Conservation (phyloP, 1,140 invertebrate species). For the Caenorhabditis latens region DNA sequence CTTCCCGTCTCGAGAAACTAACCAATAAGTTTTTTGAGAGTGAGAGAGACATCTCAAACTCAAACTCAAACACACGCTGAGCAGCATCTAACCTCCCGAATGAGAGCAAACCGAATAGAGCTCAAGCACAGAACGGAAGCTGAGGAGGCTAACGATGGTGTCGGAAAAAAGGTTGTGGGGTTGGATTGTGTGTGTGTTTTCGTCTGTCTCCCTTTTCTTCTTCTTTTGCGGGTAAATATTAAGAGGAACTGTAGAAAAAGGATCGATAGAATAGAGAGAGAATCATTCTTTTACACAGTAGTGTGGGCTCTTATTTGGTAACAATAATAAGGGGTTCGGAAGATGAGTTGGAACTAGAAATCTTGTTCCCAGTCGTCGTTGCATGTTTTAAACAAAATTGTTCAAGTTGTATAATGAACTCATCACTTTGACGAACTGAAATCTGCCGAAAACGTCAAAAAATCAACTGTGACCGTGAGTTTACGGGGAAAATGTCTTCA, state of each 20-base stretch:
- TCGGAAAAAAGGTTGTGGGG: neutral
- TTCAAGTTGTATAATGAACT: too few relatives aligned
- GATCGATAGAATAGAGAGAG: constrained; percentile 12
- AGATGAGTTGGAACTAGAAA: neutral
- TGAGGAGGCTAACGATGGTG: constrained; percentile 16
- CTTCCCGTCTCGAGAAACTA: constrained; percentile 1
- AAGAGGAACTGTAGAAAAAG: neutral
- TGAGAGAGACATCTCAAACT: constrained; percentile 23
- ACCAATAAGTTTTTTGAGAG: neutral
- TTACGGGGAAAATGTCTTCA: too few relatives aligned
- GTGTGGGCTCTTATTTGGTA: constrained; percentile 29
- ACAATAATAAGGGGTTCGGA: neutral
- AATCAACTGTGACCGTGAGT: too few relatives aligned
- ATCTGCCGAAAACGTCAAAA: too few relatives aligned
- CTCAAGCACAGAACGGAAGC: constrained; percentile 45
- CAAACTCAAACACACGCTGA: constrained; percentile 28
- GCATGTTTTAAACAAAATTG: too few relatives aligned
- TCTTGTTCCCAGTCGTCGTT: too few relatives aligned
- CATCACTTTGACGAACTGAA: too few relatives aligned
- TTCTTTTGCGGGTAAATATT: constrained; percentile 54
- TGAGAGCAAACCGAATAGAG: constrained; percentile 46
- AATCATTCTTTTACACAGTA: constrained; percentile 9
- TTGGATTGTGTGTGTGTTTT: constrained; percentile 34
- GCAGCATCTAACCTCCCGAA: neutral
- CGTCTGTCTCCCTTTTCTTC: constrained; percentile 18